These are phyloP conservation scores for Drosophila mayri DNA, from an alignment of 1,140 invertebrate species.

Conservation along the genomic window DNA sequence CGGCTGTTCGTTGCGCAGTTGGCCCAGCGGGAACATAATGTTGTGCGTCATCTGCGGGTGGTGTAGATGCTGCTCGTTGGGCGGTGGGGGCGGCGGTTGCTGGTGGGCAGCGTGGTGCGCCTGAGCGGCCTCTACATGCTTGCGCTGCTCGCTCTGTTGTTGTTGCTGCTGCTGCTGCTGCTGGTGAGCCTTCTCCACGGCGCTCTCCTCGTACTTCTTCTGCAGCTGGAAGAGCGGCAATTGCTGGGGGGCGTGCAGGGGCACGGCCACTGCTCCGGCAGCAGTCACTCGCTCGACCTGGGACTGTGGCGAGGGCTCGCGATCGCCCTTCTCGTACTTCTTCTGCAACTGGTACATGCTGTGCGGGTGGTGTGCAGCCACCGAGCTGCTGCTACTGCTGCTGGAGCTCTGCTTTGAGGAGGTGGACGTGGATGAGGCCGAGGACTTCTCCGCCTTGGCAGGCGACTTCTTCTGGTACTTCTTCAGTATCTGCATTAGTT, in stretches of 20 bases:
- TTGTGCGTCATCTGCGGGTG: conserved; percentile 82
- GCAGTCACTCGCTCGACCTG: conserved; percentile 67
- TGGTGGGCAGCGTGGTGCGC: conserved; percentile 75
- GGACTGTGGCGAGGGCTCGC: conserved; percentile 75
- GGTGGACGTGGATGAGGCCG: conserved; percentile 56
- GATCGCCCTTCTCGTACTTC: conserved; percentile 80
- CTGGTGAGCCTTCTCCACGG: conserved; percentile 62
- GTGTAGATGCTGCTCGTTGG: conserved; percentile 78
- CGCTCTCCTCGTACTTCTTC: conserved; percentile 78
- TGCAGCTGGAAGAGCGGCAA: conserved; percentile 77
- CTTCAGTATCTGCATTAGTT: conserved; percentile 81
- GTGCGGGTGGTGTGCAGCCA: conserved; percentile 64
- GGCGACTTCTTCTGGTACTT: conserved; percentile 81
- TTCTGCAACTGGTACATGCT: conserved; percentile 83
- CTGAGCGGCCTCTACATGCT: conserved; percentile 73
- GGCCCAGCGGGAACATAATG: conserved; percentile 80
- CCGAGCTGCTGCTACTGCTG: conserved; percentile 60
- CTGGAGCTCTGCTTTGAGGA: conserved; percentile 58
- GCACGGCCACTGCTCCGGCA: conserved; percentile 57
- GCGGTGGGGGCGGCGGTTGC: conserved; percentile 78
- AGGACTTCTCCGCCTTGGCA: conserved; percentile 73
- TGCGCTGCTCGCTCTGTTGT: conserved; percentile 74
- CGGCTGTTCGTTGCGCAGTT: conserved; percentile 75
- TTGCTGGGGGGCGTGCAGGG: conserved; percentile 72
- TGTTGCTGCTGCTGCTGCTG: conserved; percentile 57